These are phyloP conservation scores for Epinephelus coioides DNA, from an alignment of 2,797 vertebrate genomes.

Conservation along the genomic window DNA sequence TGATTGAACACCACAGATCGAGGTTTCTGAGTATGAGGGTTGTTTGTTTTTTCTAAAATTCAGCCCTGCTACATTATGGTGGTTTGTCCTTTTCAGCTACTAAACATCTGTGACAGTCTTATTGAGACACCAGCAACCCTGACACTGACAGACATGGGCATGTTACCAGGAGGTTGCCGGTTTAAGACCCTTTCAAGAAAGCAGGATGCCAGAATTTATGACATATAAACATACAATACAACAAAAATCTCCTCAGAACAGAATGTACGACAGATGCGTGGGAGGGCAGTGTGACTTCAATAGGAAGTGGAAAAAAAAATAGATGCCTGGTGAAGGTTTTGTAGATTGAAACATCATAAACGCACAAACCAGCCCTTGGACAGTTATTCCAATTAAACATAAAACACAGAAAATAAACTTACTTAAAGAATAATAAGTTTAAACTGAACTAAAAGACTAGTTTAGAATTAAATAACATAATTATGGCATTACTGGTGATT, in stretches of 20 bases:
- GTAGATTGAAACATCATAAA: neutral
- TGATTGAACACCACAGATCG: conserved; percentile 6
- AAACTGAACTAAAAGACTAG: neutral
- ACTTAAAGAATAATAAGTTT: neutral
- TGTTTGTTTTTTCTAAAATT: neutral
- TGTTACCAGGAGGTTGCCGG: neutral
- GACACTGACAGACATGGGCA: neutral
- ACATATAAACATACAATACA: neutral
- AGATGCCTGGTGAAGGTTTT: neutral
- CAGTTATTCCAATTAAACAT: neutral
- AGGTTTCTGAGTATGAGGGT: neutral
- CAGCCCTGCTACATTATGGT: neutral
- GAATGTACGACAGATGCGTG: neutral
- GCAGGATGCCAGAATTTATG: neutral
- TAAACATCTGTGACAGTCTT: conserved; percentile 8
- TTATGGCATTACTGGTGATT: neutral
- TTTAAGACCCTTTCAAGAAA: neutral
- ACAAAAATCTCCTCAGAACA: neutral
- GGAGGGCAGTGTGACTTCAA: neutral
- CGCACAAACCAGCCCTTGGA: neutral
- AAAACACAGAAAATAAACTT: neutral
- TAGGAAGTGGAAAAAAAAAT: neutral
- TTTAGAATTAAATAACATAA: neutral
- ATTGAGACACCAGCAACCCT: neutral
- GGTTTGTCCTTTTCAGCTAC: neutral